Conservation (phyloP, 2,888 invertebrate genomes). For the Melanchra persicariae region DNA sequence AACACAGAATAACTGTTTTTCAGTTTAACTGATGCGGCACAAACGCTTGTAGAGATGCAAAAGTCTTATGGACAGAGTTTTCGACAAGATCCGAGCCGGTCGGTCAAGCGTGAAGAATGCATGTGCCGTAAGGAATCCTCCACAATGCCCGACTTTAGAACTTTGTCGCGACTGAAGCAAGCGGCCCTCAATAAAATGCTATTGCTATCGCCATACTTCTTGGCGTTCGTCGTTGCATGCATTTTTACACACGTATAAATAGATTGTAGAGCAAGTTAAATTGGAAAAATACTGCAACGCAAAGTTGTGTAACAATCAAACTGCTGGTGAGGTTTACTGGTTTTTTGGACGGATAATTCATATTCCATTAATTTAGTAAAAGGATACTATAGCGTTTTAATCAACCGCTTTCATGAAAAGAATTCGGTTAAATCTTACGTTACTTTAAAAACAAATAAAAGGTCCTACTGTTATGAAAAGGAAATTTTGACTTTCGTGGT, state of each 20-base stretch:
- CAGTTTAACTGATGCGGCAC: constrained; percentile 36
- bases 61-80: constrained; percentile 57
- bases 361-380: constrained; percentile 7
- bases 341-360: constrained; percentile 4
- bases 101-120: constrained; percentile 78
- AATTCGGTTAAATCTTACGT: background rate
- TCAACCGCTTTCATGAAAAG: background rate
- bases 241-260: constrained; percentile 77
- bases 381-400: too few relatives aligned
- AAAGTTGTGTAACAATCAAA: constrained; percentile 23
- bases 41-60: constrained; percentile 43
- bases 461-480: too few relatives aligned
- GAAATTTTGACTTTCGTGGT: too few relatives aligned
- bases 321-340: background rate
- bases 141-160: constrained; percentile 74
- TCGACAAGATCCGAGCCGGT: constrained; percentile 57
- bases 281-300: constrained; percentile 52
- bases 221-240: constrained; percentile 70
- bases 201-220: constrained; percentile 72
- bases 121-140: constrained; percentile 73
- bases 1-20: constrained; percentile 15
- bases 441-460: too few relatives aligned
- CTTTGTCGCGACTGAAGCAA: constrained; percentile 64
- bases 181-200: constrained; percentile 76
- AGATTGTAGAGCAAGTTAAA: constrained; percentile 62